Percentiles rank a stretch among this genome's conserved stretches.
These are phyloP conservation scores for Rutilus rutilus DNA, from an alignment of 2,113 vertebrate species.

Conservation along the genomic window DNA sequence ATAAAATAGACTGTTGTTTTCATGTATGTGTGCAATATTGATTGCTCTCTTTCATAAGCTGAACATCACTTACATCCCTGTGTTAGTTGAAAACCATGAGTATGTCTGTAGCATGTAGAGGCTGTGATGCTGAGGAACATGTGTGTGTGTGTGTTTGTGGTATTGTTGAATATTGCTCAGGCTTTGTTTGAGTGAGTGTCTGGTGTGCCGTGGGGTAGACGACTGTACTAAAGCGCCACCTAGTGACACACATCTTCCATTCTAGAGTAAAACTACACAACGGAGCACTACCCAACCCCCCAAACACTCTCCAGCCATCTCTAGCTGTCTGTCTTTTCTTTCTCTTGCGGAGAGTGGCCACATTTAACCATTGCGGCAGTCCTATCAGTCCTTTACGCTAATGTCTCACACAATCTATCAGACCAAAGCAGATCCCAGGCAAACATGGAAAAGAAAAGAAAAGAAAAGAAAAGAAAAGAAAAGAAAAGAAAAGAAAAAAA, in stretches of 20 bases:
- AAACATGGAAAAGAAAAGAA: not conserved
- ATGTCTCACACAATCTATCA: not conserved
- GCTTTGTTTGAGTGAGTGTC: conserved; percentile 32
- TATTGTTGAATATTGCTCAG: conserved; percentile 34
- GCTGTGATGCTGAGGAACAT: conserved; percentile 18
- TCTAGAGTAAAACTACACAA: not conserved
- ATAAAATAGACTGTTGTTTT: not conserved
- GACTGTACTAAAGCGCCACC: conserved; percentile 82
- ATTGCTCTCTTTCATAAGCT: not conserved
- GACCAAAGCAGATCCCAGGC: not conserved
- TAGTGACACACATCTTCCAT: conserved; percentile 69
- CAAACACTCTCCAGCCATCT: not conserved
- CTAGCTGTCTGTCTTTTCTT: not conserved
- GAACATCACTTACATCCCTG: not conserved
- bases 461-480: not conserved
- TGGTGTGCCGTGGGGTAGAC: conserved; percentile 45
- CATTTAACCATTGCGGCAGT: not conserved
- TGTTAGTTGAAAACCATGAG: not conserved
- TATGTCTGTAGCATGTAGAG: conserved; percentile 1
- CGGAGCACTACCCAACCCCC: conserved; percentile 29
- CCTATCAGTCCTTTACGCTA: not conserved
- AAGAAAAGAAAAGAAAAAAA: not conserved
- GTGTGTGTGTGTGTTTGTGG: not conserved
- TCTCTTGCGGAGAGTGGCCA: not conserved
- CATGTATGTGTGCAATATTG: not conserved